phyloP scores from a whole-genome alignment of 1,140 invertebrate genomes.

The Polyergus mexicanus region DNA sequence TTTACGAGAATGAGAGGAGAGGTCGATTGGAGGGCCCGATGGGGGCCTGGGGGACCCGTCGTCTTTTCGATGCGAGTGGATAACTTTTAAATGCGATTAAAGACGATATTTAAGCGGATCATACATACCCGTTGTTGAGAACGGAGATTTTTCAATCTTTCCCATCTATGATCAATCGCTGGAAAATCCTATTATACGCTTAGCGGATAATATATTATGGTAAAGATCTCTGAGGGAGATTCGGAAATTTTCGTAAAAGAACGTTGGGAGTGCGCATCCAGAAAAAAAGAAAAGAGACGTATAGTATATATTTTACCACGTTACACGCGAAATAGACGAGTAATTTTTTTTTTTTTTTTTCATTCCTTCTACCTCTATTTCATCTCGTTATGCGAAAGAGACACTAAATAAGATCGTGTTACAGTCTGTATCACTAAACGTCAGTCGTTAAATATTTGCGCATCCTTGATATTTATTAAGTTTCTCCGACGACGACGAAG shows the following conservation, averaged over 20 bases:
- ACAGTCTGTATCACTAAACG: neutral
- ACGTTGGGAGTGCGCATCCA: neutral
- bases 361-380: neutral
- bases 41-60: neutral
- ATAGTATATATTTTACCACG: neutral
- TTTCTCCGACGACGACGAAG: neutral
- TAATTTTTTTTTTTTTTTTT: constrained; percentile 2
- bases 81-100: constrained; percentile 78
- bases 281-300: neutral
- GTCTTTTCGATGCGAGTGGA: constrained; percentile 18
- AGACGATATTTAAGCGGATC: constrained; percentile 75
- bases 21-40: constrained; percentile 68
- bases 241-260: neutral
- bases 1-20: constrained; percentile 68
- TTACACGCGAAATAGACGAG: neutral
- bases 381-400: neutral
- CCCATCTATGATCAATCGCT: constrained; percentile 20
- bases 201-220: constrained; percentile 4
- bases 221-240: neutral
- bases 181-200: constrained; percentile 25
- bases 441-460: constrained; percentile 53
- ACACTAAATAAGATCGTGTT: constrained; percentile 17
- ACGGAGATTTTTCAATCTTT: constrained; percentile 22
- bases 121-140: constrained; percentile 43
- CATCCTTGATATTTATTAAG: constrained; percentile 53